phyloP scores from a whole-genome alignment of 2,113 vertebrate species.

The Vombatus ursinus region DNA sequence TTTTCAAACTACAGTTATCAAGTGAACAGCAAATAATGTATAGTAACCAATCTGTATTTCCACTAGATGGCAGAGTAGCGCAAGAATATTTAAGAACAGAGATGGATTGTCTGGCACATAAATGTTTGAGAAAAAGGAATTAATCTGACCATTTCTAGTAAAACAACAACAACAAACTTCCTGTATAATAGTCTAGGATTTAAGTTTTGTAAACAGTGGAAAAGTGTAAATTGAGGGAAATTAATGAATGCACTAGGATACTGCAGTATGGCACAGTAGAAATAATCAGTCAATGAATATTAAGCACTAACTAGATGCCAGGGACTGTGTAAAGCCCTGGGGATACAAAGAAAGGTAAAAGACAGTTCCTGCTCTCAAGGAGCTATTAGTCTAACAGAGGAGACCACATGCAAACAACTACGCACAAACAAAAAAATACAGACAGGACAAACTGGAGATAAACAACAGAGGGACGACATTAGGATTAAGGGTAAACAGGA shows the following conservation, averaged over 20 bases:
- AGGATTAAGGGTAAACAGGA: not conserved
- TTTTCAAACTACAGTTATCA: not conserved
- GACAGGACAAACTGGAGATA: not conserved
- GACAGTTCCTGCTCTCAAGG: not conserved
- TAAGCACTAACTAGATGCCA: not conserved
- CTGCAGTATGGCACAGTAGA: not conserved
- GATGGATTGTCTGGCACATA: not conserved
- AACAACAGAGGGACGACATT: not conserved
- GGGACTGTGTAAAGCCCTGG: not conserved
- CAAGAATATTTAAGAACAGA: constrained; percentile 4
- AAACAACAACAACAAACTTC: not conserved
- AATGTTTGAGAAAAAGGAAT: not conserved
- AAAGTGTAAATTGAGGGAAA: not conserved
- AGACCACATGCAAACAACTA: not conserved
- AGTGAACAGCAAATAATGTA: not conserved
- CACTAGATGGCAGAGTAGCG: constrained; percentile 76
- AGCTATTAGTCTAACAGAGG: not conserved
- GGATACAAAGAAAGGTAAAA: not conserved
- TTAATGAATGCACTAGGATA: not conserved
- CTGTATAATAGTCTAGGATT: not conserved
- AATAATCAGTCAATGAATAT: not conserved
- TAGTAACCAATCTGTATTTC: not conserved
- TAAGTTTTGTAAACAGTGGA: not conserved
- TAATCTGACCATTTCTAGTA: not conserved
- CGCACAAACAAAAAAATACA: not conserved